Percentiles rank a stretch among this genome's conserved stretches.
Evolutionary conservation across 2,797 vertebrate species (phyloP).

Genomic region (Pithecia hirsuta): DNA sequence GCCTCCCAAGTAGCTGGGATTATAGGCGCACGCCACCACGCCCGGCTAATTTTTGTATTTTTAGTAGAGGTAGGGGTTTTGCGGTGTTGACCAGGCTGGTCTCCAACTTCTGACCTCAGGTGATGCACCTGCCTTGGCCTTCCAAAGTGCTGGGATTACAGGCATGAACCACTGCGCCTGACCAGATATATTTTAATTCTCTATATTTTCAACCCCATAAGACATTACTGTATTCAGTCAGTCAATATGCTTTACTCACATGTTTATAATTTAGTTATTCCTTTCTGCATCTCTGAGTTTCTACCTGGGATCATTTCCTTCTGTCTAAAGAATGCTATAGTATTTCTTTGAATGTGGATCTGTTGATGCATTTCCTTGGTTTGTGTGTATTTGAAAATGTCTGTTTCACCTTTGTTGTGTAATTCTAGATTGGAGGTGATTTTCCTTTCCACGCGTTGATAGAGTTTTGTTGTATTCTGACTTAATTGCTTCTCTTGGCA

Average conservation of each 20-base stretch:
- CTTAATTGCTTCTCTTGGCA: background rate
- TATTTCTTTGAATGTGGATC: background rate
- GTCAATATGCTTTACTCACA: background rate
- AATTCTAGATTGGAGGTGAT: background rate
- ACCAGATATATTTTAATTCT: background rate
- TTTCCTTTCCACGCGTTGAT: background rate
- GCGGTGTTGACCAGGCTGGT: background rate
- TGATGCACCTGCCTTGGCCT: background rate
- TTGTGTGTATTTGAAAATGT: background rate
- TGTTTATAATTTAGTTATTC: background rate
- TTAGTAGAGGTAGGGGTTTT: background rate
- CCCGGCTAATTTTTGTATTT: background rate
- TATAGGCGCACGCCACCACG: background rate
- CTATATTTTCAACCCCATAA: background rate
- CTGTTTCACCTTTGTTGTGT: background rate
- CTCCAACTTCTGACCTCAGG: background rate
- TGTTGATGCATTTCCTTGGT: background rate
- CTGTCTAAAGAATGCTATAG: background rate
- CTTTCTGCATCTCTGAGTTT: background rate
- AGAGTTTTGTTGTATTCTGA: background rate
- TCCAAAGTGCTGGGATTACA: background rate
- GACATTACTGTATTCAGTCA: background rate
- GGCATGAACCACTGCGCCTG: background rate
- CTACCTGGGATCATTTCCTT: background rate
- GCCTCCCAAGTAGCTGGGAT: background rate